Conservation (phyloP, 1,140 invertebrate genomes). For the Trichonephila clavipes region DNA sequence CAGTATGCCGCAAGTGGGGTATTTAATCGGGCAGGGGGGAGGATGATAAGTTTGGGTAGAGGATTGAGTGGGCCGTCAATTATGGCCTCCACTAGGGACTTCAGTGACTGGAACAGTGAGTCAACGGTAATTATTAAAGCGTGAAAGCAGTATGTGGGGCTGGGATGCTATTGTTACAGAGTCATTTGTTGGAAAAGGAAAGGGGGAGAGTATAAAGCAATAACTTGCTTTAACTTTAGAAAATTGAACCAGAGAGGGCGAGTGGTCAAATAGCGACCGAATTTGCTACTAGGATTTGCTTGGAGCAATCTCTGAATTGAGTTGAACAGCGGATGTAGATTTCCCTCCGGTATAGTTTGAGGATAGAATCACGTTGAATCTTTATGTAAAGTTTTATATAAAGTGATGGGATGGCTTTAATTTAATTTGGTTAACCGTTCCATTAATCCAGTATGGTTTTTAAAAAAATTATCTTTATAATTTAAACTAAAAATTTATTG, state of each 20-base stretch:
- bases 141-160: conserved; percentile 3
- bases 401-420: too few species aligned
- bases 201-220: conserved; percentile 3
- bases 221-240: conserved; percentile 6
- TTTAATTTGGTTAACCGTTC: too few species aligned
- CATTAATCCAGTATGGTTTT: too few species aligned
- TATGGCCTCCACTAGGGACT: conserved; percentile 41
- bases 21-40: conserved; percentile 51
- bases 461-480: too few species aligned
- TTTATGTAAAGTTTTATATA: too few species aligned
- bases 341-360: too few species aligned
- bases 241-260: not conserved
- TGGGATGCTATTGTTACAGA: conserved; percentile 15
- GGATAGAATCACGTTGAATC: too few species aligned
- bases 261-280: conserved; percentile 7
- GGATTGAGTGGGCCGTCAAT: conserved; percentile 62
- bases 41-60: not conserved
- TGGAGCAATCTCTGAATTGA: not conserved
- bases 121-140: conserved; percentile 67
- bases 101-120: conserved; percentile 50
- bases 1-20: conserved; percentile 23
- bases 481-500: too few species aligned
- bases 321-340: not conserved
- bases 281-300: not conserved
- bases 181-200: conserved; percentile 9